Base-by-base conservation (phyloP, 2,797 vertebrate genomes). In the Liparis tanakae region DNA sequence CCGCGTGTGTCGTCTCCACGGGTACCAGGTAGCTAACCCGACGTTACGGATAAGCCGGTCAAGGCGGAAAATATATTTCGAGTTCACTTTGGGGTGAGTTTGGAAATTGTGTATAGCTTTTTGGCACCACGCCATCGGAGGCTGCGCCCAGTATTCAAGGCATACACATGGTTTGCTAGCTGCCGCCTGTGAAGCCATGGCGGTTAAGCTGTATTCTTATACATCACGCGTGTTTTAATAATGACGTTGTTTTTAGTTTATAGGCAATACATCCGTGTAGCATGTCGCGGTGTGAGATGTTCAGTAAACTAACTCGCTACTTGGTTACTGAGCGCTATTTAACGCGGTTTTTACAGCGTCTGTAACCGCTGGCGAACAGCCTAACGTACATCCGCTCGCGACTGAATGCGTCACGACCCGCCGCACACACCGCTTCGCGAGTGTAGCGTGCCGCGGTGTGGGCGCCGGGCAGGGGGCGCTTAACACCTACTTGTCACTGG, bases 401-500 rank as follows among this genome's bases (percentile, higher is more conserved):
- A 41, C 46, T 10, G n/a, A 1, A 10, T 80, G 84, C 88, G 83
- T 86, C 85, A 87, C 33, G 48, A 58, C 61, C 65, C n/a, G 25
- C 53, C 59, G 18, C 5, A 12, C 20, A 22, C 25, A 30, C 25
- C 25, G 25, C 25, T 30, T 30, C 25, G 25, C 25, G 25, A 30
- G n/a, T n/a, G n/a, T 25, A n/a, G 33, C 44, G 5, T 14, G 56
- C 17, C 55, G 36, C 20, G 7, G 46, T n/a, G 18, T n/a, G 2
- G 2, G 8, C 15, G 10, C 14, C 68, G 20, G 12, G 7, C 51
- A 25, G 2, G 22, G 48, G 60, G 14, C 22, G 7, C 18, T 17
- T 39, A 3, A 18, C 63, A 86, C 86, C n/a, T 93, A 95, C 94
- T 94, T 94, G 67, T 94, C 93, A 5, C 41, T 13, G 56, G 68